phyloP scores from a whole-genome alignment of 2,888 invertebrate genomes.

The Aquatica leii region DNA sequence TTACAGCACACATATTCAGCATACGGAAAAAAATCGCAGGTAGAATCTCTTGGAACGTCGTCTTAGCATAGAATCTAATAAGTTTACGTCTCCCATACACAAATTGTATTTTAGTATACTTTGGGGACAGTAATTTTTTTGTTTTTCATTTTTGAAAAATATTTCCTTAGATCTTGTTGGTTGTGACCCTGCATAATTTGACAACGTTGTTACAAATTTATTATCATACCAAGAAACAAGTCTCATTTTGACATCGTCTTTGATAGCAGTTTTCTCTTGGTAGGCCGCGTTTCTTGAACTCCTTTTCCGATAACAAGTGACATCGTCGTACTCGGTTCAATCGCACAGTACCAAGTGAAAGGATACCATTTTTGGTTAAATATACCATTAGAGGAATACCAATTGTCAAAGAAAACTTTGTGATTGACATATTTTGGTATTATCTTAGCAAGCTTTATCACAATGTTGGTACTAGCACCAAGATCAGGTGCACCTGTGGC shows the following conservation, averaged over 20 bases:
- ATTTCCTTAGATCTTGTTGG: neutral
- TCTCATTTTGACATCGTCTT: too few relatives aligned
- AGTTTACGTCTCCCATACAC: neutral
- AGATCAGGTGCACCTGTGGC: constrained; percentile 46
- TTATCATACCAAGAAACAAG: neutral
- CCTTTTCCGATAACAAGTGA: too few relatives aligned
- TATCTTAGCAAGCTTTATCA: constrained; percentile 40
- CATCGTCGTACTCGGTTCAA: neutral
- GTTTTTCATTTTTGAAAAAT: neutral
- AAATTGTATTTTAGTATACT: neutral
- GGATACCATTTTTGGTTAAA: neutral
- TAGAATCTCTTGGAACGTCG: too few relatives aligned
- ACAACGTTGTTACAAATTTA: neutral
- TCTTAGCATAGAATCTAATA: constrained; percentile 1
- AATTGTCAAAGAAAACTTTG: constrained; percentile 16
- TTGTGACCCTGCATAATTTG: neutral
- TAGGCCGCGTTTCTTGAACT: too few relatives aligned
- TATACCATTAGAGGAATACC: constrained; percentile 18
- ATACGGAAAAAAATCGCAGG: too few relatives aligned
- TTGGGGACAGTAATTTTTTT: neutral
- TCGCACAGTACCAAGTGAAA: constrained; percentile 3
- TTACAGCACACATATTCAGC: too few relatives aligned
- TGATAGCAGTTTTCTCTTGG: too few relatives aligned
- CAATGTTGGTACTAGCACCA: constrained; percentile 42
- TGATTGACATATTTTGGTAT: constrained; percentile 4